Evolutionary conservation across 1,140 invertebrate species (phyloP).

Genomic region (Mizuhopecten yessoensis): DNA sequence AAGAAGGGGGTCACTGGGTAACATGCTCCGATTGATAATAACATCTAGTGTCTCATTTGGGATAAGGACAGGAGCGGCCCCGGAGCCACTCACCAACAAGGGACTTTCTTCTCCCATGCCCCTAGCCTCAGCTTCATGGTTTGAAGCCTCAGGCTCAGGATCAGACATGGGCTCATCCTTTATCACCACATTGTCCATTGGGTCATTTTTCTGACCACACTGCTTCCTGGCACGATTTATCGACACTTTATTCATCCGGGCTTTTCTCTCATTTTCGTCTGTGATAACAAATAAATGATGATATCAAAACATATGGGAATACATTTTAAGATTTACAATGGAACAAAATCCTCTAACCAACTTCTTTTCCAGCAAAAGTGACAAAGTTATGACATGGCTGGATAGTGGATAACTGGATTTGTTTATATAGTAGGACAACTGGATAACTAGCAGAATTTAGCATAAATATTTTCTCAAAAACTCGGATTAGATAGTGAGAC

Average conservation of each 20-base stretch:
- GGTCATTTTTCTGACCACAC: neutral
- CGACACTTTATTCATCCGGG: constrained; percentile 71
- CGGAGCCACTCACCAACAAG: neutral
- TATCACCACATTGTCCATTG: constrained; percentile 41
- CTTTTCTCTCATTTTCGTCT: constrained; percentile 72
- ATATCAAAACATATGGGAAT: neutral
- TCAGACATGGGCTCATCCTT: constrained; percentile 62
- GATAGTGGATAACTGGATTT: no score
- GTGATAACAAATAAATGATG: constrained; percentile 5
- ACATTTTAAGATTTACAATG: no score
- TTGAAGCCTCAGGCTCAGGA: constrained; percentile 33
- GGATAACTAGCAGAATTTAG: no score
- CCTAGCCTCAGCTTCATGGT: constrained; percentile 24
- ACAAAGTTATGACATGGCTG: no score
- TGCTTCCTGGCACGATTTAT: constrained; percentile 69
- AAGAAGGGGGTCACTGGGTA: constrained; percentile 62
- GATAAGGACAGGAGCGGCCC: constrained; percentile 1
- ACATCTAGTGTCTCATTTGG: neutral
- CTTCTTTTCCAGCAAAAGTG: no score
- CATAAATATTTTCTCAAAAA: no score
- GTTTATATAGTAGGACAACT: no score
- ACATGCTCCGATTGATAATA: neutral
- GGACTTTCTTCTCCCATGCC: neutral
- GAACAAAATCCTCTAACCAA: no score
- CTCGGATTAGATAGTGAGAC: no score